Base-by-base conservation (phyloP, 2,113 vertebrate genomes). In the Archilochus colubris region DNA sequence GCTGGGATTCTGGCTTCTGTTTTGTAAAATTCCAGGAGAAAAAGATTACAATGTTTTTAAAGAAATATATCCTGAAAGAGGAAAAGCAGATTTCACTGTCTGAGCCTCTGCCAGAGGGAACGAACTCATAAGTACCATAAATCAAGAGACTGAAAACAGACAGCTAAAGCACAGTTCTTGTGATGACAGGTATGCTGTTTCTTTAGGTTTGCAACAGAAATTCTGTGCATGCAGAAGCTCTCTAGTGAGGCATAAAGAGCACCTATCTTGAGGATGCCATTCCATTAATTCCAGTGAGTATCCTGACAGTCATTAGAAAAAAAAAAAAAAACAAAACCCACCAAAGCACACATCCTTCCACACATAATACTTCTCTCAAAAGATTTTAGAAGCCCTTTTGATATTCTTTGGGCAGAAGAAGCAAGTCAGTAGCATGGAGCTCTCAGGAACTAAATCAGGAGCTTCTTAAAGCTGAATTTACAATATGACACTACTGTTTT, bases 41-140 rank as follows among this genome's bases (percentile, higher is more conserved):
- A 84, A 94, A 67, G 17, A 86, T 70, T 82, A 38, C 63, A 63
- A 18, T 25, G 15, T 36, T 78, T 87, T 93, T 28, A 57, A 91
- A 90, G 68, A 88, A 93, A 88, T 64, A 61, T 23, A 90, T 90
- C 61, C 24, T 86, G 61, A 72, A 86, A 93, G 79, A 95, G 51
- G 40, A 95, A 72, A 88, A 72, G 59, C 61, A 95, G 76, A 81
- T 93, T 93, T 91, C 85, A 75, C 46, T 28, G 51, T n/a, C 3
- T 72, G 66, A 88, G 53, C 74, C 21, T 91, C 38, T 88, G 88
- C 85, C 91, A 95, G 68, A 83, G 40, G 36, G 75, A 93, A 80
- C 57, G 72, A 93, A 93, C 48, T 91, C n/a, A 1, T 40, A 86
- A 94, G 16, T 50, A 88, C 21, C 21, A 83, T 90, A 86, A 94